Evolutionary conservation across 2,888 invertebrate genomes (phyloP).

Genomic region (Eilema griseolum): DNA sequence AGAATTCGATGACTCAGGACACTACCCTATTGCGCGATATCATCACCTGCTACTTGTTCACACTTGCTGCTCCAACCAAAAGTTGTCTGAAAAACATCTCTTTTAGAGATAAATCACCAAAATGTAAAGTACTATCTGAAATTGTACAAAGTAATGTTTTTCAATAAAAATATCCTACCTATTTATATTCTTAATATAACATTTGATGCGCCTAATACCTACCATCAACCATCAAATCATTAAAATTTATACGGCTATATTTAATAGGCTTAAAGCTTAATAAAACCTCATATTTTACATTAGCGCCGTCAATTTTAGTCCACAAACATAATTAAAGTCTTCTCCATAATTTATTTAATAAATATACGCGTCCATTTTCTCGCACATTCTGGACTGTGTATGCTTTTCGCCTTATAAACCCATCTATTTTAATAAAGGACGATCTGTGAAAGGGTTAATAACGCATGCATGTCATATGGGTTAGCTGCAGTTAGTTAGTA

Average conservation of each 20-base stretch:
- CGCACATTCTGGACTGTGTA: constrained; percentile 4
- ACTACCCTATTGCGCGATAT: no score
- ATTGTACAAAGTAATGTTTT: no score
- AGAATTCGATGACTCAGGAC: no score
- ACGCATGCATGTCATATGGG: constrained; percentile 16
- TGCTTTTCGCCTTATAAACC: constrained; percentile 12
- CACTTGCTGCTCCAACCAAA: no score
- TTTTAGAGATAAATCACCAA: no score
- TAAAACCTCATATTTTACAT: background rate
- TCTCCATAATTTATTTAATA: constrained; percentile 10
- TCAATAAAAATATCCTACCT: no score
- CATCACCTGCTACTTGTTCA: no score
- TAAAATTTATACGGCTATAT: background rate
- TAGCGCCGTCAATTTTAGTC: background rate
- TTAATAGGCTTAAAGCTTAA: background rate
- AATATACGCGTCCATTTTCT: constrained; percentile 7
- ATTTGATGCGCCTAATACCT: background rate
- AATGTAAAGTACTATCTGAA: no score
- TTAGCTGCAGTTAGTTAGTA: no score
- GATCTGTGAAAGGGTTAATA: constrained; percentile 37
- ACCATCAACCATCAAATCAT: background rate
- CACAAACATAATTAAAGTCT: constrained; percentile 5
- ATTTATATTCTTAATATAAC: background rate
- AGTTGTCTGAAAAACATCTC: no score
- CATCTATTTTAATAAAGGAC: constrained; percentile 43